These are phyloP conservation scores for Ericerus pela DNA, from an alignment of 1,140 invertebrate genomes.

Conservation along the genomic window DNA sequence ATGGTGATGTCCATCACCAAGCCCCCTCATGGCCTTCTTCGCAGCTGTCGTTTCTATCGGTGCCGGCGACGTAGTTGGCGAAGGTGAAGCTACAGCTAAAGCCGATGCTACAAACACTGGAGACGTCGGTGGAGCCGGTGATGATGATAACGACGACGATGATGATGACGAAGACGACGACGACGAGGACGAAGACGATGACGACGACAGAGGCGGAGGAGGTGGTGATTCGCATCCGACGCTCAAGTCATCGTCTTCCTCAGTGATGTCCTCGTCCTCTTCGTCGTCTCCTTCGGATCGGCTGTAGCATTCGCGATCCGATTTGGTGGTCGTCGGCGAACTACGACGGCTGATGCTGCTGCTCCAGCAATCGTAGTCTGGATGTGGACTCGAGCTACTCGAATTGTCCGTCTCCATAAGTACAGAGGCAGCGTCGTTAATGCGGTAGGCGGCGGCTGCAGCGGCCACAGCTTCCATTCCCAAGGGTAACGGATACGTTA, in stretches of 20 bases:
- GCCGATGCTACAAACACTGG: too few relatives aligned
- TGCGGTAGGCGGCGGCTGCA: neutral
- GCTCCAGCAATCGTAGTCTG: neutral
- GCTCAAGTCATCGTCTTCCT: conserved; percentile 19
- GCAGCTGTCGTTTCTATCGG: conserved; percentile 1
- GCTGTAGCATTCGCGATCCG: neutral
- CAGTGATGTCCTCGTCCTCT: conserved; percentile 8
- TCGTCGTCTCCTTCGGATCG: neutral
- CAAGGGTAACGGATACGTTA: neutral
- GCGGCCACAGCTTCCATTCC: neutral
- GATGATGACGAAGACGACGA: too few relatives aligned
- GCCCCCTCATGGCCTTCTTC: conserved; percentile 6
- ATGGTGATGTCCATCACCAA: neutral
- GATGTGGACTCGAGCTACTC: neutral
- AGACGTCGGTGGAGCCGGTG: too few relatives aligned
- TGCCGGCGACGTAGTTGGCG: conserved; percentile 14
- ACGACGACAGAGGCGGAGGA: neutral
- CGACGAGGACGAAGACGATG: too few relatives aligned
- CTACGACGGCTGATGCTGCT: too few relatives aligned
- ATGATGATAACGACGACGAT: too few relatives aligned
- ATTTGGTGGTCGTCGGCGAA: neutral
- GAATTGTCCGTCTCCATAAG: neutral
- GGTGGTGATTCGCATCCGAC: conserved; percentile 18
- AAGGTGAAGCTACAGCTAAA: too few relatives aligned
- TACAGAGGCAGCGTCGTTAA: neutral